A percentile compares a stretch with the other conserved stretches of the same genome.
Conservation (phyloP, 2,888 invertebrate genomes). For the Dryocosmus kuriphilus region DNA sequence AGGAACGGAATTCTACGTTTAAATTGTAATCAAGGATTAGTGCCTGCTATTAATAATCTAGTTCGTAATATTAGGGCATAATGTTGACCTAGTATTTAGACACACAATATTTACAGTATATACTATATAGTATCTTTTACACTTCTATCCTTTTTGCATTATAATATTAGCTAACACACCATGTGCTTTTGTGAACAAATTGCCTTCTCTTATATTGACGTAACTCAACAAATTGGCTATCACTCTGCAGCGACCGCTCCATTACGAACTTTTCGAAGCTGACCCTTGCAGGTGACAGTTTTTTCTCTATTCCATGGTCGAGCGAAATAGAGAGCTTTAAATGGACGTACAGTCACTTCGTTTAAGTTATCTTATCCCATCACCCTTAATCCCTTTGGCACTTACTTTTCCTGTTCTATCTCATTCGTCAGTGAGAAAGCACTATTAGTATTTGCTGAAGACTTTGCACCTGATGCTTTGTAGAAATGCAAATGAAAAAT, state of each 20-base stretch:
- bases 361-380: neutral
- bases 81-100: neutral
- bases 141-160: conserved; percentile 34
- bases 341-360: neutral
- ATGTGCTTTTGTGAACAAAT: conserved; percentile 51
- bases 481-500: neutral
- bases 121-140: neutral
- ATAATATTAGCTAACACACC: conserved; percentile 28
- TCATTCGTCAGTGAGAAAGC: neutral
- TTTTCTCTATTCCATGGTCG: neutral
- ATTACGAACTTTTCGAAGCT: conserved; percentile 44
- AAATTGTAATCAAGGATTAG: conserved; percentile 39
- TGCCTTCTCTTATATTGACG: conserved; percentile 49
- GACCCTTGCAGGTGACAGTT: conserved; percentile 16
- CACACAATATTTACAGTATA: neutral
- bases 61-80: neutral
- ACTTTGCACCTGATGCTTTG: neutral
- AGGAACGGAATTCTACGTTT: neutral
- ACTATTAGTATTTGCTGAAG: neutral
- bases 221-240: conserved; percentile 49
- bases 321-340: neutral
- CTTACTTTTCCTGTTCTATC: conserved; percentile 34
- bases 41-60: conserved; percentile 28
- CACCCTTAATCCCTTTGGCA: conserved; percentile 43
- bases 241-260: conserved; percentile 37